These are phyloP conservation scores for Zootermopsis nevadensis DNA, from an alignment of 2,888 invertebrate species.

Conservation along the genomic window DNA sequence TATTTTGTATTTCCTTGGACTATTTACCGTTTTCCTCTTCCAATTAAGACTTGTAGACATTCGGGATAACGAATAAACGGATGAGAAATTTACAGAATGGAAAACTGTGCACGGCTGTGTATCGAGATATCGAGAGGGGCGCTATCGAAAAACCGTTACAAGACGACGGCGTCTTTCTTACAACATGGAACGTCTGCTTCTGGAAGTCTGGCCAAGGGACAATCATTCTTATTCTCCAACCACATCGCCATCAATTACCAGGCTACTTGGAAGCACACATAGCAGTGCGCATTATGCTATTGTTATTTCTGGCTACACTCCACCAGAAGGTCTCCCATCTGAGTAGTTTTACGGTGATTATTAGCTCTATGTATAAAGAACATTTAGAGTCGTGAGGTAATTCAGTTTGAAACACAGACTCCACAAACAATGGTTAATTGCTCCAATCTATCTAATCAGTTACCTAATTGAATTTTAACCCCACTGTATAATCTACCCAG, in stretches of 20 bases:
- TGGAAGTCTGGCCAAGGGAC: not conserved
- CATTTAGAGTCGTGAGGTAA: not conserved
- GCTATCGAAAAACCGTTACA: not conserved
- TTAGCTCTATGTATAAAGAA: not conserved
- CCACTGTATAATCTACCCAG: not conserved
- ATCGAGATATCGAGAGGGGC: not conserved
- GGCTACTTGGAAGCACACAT: not conserved
- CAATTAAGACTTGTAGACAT: not conserved
- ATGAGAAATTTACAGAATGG: not conserved
- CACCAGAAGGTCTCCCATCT: not conserved
- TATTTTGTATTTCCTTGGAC: too few relatives aligned
- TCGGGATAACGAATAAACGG: not conserved
- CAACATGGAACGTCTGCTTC: not conserved
- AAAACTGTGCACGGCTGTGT: not conserved
- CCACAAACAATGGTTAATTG: not conserved
- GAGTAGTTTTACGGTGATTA: not conserved
- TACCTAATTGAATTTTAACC: not conserved
- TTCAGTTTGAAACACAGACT: not conserved
- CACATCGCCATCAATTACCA: not conserved
- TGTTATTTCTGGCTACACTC: slow-evolving; percentile 8
- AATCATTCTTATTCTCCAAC: not conserved
- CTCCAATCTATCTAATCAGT: not conserved
- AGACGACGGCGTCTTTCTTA: not conserved
- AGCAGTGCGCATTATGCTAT: not conserved
- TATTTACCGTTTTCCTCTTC: too few relatives aligned